A percentile compares a stretch with the other conserved stretches of the same genome.
These are phyloP conservation scores for Xestia xanthographa DNA, from an alignment of 2,888 invertebrate genomes.

Conservation along the genomic window DNA sequence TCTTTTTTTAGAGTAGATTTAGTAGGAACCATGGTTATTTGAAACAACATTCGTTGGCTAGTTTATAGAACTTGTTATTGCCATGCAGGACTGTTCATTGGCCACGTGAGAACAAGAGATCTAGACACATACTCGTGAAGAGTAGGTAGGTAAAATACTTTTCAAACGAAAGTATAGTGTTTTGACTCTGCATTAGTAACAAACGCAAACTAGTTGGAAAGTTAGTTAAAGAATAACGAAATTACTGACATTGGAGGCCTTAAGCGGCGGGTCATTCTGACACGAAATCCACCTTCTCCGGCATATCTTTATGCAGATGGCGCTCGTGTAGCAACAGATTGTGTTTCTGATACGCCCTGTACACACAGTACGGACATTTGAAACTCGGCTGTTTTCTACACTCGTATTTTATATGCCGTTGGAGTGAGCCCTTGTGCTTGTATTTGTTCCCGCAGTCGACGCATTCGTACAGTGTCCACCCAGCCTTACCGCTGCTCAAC, in stretches of 20 bases:
- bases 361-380: conserved; percentile 93
- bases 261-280: conserved; percentile 86
- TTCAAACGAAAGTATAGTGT: conserved; percentile 14
- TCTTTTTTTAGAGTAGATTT: conserved; percentile 5
- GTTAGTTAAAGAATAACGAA: conserved; percentile 63
- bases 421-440: conserved; percentile 94
- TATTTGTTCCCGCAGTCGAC: conserved; percentile 95
- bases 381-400: conserved; percentile 93
- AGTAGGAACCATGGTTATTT: conserved; percentile 22
- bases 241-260: conserved; percentile 84
- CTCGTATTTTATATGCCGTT: conserved; percentile 94
- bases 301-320: conserved; percentile 89
- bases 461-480: conserved; percentile 91
- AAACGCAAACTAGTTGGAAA: conserved; percentile 56
- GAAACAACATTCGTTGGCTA: conserved; percentile 20
- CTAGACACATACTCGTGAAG: conserved; percentile 7
- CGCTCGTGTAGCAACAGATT: conserved; percentile 90
- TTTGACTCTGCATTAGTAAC: conserved; percentile 56
- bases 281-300: conserved; percentile 89
- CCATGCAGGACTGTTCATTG: conserved; percentile 11
- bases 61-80: conserved; percentile 13
- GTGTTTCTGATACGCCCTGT: conserved; percentile 92
- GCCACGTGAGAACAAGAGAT: background rate
- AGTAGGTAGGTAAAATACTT: conserved; percentile 1
- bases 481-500: conserved; percentile 85